A percentile compares a stretch with the other conserved stretches of the same genome.
phyloP scores from a whole-genome alignment of 2,888 invertebrate species.

The Tholera decimalis region DNA sequence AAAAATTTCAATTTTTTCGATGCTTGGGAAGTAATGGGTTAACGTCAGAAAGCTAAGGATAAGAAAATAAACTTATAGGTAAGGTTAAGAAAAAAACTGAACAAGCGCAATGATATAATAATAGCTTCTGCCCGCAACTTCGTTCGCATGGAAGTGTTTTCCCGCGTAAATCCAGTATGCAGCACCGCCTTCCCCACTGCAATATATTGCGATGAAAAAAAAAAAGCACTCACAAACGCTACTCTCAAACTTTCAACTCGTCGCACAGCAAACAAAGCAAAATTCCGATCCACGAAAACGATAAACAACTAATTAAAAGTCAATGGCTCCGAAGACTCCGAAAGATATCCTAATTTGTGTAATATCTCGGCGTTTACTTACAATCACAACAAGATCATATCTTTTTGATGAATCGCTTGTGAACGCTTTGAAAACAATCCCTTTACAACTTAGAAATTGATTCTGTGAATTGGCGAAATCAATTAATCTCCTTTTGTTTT shows the following conservation, averaged over 20 bases:
- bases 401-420: conserved; percentile 39
- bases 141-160: too few relatives aligned
- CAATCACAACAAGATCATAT: conserved; percentile 41
- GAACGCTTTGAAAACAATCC: conserved; percentile 32
- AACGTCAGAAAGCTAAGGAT: too few relatives aligned
- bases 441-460: conserved; percentile 43
- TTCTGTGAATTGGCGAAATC: conserved; percentile 15
- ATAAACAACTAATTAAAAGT: conserved; percentile 48
- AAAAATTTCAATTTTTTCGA: too few relatives aligned
- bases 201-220: not conserved
- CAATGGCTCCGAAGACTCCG: conserved; percentile 19
- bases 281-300: conserved; percentile 40
- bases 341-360: conserved; percentile 45
- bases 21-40: too few relatives aligned
- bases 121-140: too few relatives aligned
- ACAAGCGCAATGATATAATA: too few relatives aligned
- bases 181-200: too few relatives aligned
- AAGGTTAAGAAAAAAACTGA: too few relatives aligned
- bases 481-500: conserved; percentile 23
- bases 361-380: conserved; percentile 41
- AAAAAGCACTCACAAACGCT: conserved; percentile 14
- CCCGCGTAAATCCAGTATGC: too few relatives aligned
- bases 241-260: conserved; percentile 10
- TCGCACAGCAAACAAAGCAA: conserved; percentile 25
- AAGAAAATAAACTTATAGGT: too few relatives aligned